Base-by-base conservation (phyloP, 1,140 invertebrate species). In the Daktulosphaira vitifoliae region DNA sequence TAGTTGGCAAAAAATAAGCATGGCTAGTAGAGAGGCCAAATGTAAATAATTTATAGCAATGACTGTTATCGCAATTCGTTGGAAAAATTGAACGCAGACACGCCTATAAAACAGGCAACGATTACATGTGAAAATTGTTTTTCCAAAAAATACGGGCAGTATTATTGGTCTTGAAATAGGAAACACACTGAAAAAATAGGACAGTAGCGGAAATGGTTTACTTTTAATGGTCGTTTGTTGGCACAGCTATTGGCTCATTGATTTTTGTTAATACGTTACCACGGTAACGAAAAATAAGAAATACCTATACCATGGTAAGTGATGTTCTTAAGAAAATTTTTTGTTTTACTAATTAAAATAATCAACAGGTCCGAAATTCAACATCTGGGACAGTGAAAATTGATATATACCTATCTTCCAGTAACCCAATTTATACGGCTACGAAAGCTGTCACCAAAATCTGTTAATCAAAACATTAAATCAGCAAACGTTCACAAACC, bases 401-500 rank as follows among this genome's bases (percentile, higher is more conserved):
- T n/a, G n/a, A n/a, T n/a, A n/a, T n/a, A n/a, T n/a, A n/a, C n/a
- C n/a, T n/a, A n/a, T n/a, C n/a, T n/a, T n/a, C n/a, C n/a, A n/a
- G n/a, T n/a, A n/a, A n/a, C n/a, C n/a, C n/a, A n/a, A n/a, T n/a
- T n/a, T n/a, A n/a, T n/a, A n/a, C n/a, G n/a, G n/a, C n/a, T n/a
- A n/a, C n/a, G n/a, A n/a, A n/a, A n/a, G n/a, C n/a, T n/a, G n/a
- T n/a, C n/a, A n/a, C 26, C 7, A 53, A 7, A 38, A 7, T 18
- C 51, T 33, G 38, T 53, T 37, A 53, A 53, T 53, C 20, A 22
- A 37, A 23, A 15, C 18, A 20, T 53, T 53, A 53, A 53, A 53
- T 53, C 51, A 37, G 51, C 51, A 37, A 53, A 53, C 33, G 51
- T 37, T 53, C n/a, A n/a, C n/a, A n/a, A n/a, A n/a, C n/a, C n/a